Conservation (phyloP, 2,797 vertebrate genomes). For the Hippoglossus hippoglossus region DNA sequence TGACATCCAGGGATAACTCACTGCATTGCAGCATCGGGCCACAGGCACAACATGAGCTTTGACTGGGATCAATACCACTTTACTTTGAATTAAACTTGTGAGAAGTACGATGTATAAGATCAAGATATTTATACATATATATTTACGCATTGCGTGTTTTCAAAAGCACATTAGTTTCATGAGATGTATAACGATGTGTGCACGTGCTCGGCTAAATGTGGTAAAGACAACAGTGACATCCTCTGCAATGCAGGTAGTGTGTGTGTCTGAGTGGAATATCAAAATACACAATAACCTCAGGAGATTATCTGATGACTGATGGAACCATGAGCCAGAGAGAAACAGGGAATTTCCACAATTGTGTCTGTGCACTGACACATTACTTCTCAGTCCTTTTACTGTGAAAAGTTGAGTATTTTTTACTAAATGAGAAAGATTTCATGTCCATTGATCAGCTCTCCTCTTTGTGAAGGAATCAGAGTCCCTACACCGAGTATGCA, state of each 20-base stretch:
- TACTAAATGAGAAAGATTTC: not conserved
- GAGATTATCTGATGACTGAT: conserved; percentile 18
- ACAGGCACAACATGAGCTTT: conserved; percentile 49
- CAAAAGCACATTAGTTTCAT: conserved; percentile 6
- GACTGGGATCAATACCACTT: conserved; percentile 47
- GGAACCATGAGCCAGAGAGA: conserved; percentile 4
- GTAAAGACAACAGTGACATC: conserved; percentile 49
- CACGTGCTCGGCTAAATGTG: conserved; percentile 36
- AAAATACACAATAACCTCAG: conserved; percentile 6
- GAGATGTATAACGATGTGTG: conserved; percentile 12
- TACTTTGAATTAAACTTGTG: conserved; percentile 32
- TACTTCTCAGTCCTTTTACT: not conserved
- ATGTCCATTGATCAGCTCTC: not conserved
- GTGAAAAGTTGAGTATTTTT: conserved; percentile 15
- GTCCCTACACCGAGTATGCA: conserved; percentile 18
- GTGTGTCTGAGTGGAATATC: conserved; percentile 39
- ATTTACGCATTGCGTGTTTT: not conserved
- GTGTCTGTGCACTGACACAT: not conserved
- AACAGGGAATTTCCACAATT: conserved; percentile 1
- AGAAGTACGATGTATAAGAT: not conserved
- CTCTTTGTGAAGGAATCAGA: conserved; percentile 6
- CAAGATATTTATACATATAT: not conserved
- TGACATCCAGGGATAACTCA: conserved; percentile 53
- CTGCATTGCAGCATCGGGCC: conserved; percentile 84
- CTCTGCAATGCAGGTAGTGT: conserved; percentile 67